Evolutionary conservation across 2,113 vertebrate genomes (phyloP).

Genomic region (Silurus meridionalis): DNA sequence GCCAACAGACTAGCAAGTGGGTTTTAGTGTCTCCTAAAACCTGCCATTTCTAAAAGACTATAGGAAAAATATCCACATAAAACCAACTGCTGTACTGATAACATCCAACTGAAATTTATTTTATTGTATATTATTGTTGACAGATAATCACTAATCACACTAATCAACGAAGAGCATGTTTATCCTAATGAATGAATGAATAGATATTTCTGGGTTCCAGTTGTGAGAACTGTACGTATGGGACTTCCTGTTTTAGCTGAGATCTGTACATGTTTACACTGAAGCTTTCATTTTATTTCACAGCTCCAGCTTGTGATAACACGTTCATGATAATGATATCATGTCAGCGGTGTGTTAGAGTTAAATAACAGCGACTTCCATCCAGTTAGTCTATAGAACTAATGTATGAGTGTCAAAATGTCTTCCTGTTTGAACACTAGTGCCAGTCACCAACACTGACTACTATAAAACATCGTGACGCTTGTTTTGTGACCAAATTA

Average conservation of each 20-base stretch:
- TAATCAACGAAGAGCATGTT: conserved; percentile 1
- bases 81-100: not conserved
- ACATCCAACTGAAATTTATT: not conserved
- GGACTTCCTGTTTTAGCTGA: not conserved
- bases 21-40: not conserved
- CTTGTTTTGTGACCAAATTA: not conserved
- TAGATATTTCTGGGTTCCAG: not conserved
- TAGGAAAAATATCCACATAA: not conserved
- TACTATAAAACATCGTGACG: not conserved
- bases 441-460: not conserved
- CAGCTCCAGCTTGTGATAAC: not conserved
- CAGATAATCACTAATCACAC: conserved; percentile 3
- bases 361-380: not conserved
- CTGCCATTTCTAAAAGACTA: not conserved
- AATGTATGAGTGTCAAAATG: not conserved
- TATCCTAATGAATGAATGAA: not conserved
- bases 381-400: not conserved
- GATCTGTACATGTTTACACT: not conserved
- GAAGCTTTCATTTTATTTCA: not conserved
- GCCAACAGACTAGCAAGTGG: not conserved
- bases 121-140: not conserved
- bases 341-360: not conserved
- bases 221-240: conserved; percentile 1
- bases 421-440: not conserved
- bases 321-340: not conserved